Percentiles rank a stretch among this genome's conserved stretches.
These are phyloP conservation scores for Delphinapterus leucas DNA, from an alignment of 2,113 vertebrate species.

Conservation along the genomic window DNA sequence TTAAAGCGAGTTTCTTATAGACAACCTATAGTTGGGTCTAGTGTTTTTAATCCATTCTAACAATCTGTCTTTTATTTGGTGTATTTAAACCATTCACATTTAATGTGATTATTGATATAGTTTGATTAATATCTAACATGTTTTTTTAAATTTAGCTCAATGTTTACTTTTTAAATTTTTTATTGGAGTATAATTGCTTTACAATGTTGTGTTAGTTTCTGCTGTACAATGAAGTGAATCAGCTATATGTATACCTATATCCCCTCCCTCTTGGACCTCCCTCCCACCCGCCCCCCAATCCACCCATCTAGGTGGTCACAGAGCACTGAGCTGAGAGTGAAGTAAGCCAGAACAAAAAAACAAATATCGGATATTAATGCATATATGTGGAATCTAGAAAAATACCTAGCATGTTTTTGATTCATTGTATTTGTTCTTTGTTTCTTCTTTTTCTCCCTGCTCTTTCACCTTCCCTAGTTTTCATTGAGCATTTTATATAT, in stretches of 20 bases:
- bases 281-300: no score
- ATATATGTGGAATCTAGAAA: no score
- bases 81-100: not conserved
- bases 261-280: no score
- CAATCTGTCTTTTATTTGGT: not conserved
- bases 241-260: no score
- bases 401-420: not conserved
- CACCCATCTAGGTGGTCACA: no score
- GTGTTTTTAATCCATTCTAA: not conserved
- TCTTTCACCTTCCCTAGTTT: not conserved
- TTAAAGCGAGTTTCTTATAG: not conserved
- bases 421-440: not conserved
- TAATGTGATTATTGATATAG: not conserved
- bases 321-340: no score
- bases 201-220: no score
- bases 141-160: not conserved
- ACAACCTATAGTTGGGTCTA: not conserved
- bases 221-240: no score
- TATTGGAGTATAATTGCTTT: no score
- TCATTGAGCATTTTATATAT: not conserved
- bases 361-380: no score
- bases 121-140: not conserved
- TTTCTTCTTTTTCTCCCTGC: not conserved
- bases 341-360: no score
- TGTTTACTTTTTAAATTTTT: no score